Percentiles rank a stretch among this genome's conserved stretches.
Conservation (phyloP, 2,888 invertebrate genomes). For the Luperina testacea region DNA sequence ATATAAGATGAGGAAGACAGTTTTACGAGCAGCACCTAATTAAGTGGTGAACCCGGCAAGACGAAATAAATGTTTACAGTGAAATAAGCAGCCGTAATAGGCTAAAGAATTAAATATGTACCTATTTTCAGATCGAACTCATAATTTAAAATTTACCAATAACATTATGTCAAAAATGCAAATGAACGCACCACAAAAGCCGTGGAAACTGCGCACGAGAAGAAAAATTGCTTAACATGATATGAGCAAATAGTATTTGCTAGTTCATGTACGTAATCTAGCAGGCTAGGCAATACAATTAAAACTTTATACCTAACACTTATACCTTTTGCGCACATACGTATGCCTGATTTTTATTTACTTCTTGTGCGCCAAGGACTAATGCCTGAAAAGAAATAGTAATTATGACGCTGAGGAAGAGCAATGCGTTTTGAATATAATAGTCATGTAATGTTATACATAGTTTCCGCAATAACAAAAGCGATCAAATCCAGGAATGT, state of each 20-base stretch:
- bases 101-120: conserved; percentile 46
- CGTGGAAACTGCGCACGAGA: neutral
- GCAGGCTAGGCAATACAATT: neutral
- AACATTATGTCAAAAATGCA: neutral
- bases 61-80: conserved; percentile 86
- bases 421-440: conserved; percentile 17
- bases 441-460: conserved; percentile 43
- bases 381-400: conserved; percentile 5
- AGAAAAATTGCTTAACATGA: no score
- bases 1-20: conserved; percentile 91
- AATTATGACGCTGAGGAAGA: conserved; percentile 14
- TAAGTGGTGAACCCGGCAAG: conserved; percentile 89
- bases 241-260: neutral
- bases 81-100: conserved; percentile 73
- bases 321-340: neutral
- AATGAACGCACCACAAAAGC: neutral
- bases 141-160: conserved; percentile 2
- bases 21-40: conserved; percentile 90
- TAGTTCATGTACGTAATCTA: neutral
- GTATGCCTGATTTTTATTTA: neutral
- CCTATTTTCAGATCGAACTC: conserved; percentile 8
- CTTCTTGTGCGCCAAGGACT: neutral
- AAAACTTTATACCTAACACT: neutral
- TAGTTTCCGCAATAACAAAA: conserved; percentile 69
- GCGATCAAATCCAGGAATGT: conserved; percentile 72